Evolutionary conservation across 2,888 invertebrate genomes (phyloP).

Genomic region (Linnaemya tessellans): DNA sequence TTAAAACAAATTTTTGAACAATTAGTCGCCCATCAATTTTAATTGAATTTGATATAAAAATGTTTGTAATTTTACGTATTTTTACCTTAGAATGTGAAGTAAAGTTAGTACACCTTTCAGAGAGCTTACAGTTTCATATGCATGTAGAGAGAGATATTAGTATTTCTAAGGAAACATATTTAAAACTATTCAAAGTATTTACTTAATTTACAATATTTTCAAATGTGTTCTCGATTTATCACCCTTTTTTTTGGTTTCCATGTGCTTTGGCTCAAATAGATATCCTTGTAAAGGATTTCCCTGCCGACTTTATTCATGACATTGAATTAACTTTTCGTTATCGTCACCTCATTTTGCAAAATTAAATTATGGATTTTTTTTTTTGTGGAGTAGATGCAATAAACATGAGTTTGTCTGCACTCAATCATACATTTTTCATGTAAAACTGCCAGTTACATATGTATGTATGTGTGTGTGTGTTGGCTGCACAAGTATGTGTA

Average conservation of each 20-base stretch:
- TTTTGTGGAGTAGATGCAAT: constrained; percentile 3
- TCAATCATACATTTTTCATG: constrained; percentile 33
- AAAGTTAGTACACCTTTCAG: too few relatives aligned
- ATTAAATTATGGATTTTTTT: constrained; percentile 62
- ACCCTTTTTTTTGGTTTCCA: neutral
- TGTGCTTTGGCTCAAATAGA: neutral
- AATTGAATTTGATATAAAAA: too few relatives aligned
- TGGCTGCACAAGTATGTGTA: constrained; percentile 22
- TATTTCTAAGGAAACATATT: too few relatives aligned
- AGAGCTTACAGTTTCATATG: too few relatives aligned
- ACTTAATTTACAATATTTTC: too few relatives aligned
- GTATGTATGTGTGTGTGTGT: constrained; percentile 7
- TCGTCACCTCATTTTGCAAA: constrained; percentile 67
- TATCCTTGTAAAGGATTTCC: constrained; percentile 33
- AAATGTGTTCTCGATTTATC: too few relatives aligned
- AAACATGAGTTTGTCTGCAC: constrained; percentile 48
- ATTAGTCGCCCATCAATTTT: too few relatives aligned
- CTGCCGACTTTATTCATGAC: constrained; percentile 23
- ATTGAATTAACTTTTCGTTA: constrained; percentile 57
- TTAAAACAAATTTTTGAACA: too few relatives aligned
- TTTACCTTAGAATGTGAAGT: too few relatives aligned
- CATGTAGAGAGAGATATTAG: too few relatives aligned
- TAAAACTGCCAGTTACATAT: neutral
- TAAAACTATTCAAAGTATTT: too few relatives aligned
- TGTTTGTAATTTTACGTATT: too few relatives aligned